These are phyloP conservation scores for Salmo trutta DNA, from an alignment of 2,797 vertebrate species.

Conservation along the genomic window DNA sequence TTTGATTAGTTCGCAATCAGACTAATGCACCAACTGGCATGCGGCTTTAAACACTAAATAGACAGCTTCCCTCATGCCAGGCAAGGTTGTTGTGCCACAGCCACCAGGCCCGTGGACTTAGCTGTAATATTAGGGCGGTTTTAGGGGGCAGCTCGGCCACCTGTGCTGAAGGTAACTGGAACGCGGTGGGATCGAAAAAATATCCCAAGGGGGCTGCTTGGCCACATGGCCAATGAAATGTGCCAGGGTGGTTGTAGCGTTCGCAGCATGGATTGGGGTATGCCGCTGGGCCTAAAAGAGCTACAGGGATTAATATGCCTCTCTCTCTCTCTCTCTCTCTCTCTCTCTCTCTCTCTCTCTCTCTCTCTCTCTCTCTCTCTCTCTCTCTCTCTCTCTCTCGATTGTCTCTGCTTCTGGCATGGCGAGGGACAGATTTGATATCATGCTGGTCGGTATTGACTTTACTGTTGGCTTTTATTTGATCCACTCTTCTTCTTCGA, in stretches of 20 bases:
- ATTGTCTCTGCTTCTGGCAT: constrained; percentile 48
- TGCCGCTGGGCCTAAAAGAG: constrained; percentile 58
- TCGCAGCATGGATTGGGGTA: constrained; percentile 58
- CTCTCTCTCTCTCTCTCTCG: constrained; percentile 15
- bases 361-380: constrained; percentile 49
- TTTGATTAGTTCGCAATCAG: constrained; percentile 39
- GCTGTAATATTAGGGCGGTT: constrained; percentile 43
- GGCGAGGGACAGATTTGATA: constrained; percentile 18
- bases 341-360: neutral
- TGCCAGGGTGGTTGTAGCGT: constrained; percentile 69
- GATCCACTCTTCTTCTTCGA: neutral
- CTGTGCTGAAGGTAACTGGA: constrained; percentile 78
- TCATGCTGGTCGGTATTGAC: constrained; percentile 3
- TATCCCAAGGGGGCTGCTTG: constrained; percentile 60
- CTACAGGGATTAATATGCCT: constrained; percentile 58
- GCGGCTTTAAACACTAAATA: constrained; percentile 11
- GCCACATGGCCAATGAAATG: constrained; percentile 69
- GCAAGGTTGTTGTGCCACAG: constrained; percentile 7
- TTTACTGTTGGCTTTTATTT: constrained; percentile 3
- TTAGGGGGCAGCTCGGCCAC: constrained; percentile 64
- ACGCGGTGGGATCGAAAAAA: constrained; percentile 67
- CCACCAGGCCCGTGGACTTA: constrained; percentile 38
- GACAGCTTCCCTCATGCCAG: constrained; percentile 28
- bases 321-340: neutral
- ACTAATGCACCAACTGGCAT: constrained; percentile 51